Evolutionary conservation across 92 coral and sea anemone species (phyloP), one percentile per base, ranked within the genome.

Genomic region (Blastomussa wellsi): DNA sequence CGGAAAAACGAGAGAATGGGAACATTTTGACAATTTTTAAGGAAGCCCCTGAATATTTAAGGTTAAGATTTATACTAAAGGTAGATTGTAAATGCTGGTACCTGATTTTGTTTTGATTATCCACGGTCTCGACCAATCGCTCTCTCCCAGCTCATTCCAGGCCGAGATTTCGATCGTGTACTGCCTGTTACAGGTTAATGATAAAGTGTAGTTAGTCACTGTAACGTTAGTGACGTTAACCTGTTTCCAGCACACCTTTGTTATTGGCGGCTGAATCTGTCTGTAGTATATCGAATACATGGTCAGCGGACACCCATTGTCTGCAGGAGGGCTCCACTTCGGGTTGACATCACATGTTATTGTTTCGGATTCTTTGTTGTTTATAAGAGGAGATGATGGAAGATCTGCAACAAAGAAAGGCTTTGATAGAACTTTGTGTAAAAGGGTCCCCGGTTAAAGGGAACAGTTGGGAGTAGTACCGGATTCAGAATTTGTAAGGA

Each of bases 91-190:
- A n/a, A n/a, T n/a, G n/a, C n/a, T n/a, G n/a, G 29, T 76, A 51
- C 79, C 66, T 76, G 64, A 51, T 1, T 6, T 31, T 76, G 71
- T 78, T 78, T 35, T 78, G 36, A 57, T 38, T 57, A 62, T 35
- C 82, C 82, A 57, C 13, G 49, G 1, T 24, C 22, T 57, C 44
- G 82, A 78, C 42, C 52, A 36, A 32, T 3, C 71, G 49, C 82
- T 41, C 39, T 78, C 33, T 24, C 82, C 82, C 32, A 78, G 33
- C 37, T 78, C 72, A 59, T 78, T 78, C 82, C 71, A 78, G 71
- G 82, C 82, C 20, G 82, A 37, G 16, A 78, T 78, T 62, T 62
- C 72, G 49, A 78, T 37, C 13, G 32, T 11, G 36, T 78, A 60
- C 37, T 57, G 71, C 31, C 29, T 78, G 19, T 11, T 38, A 19